Evolutionary conservation across 2,888 invertebrate species (phyloP).

Genomic region (Hirtodrosophila histrioides): DNA sequence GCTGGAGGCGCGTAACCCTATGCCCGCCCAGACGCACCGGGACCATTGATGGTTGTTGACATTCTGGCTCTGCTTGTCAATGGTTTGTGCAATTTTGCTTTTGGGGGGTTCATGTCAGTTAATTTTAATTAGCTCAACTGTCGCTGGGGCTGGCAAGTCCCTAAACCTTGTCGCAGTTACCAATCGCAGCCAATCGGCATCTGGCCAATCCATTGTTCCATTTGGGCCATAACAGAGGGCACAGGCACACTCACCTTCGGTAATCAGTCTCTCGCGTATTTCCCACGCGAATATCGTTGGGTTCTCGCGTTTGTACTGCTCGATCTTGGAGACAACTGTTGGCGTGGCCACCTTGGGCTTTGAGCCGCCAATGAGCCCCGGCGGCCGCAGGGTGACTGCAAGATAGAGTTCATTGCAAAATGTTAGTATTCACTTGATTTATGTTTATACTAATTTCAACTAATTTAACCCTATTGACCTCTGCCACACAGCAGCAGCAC

Average conservation of each 20-base stretch:
- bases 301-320: conserved; percentile 98
- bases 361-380: conserved; percentile 96
- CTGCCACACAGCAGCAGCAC: conserved; percentile 4
- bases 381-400: conserved; percentile 94
- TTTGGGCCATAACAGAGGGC: background rate
- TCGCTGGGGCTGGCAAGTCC: conserved; percentile 10
- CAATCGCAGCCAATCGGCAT: conserved; percentile 1
- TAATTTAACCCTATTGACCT: conserved; percentile 25
- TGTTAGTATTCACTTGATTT: conserved; percentile 18
- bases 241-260: conserved; percentile 91
- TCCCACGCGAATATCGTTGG: conserved; percentile 99
- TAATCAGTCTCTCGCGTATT: conserved; percentile 97
- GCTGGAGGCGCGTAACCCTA: conserved; percentile 29
- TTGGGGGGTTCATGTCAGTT: conserved; percentile 76
- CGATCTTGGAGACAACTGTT: conserved; percentile 98
- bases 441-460: conserved; percentile 6
- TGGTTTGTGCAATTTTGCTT: conserved; percentile 68
- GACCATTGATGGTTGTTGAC: conserved; percentile 34
- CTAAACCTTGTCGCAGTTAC: conserved; percentile 1
- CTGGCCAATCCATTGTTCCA: conserved; percentile 37
- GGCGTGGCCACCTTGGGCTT: conserved; percentile 99
- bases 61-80: conserved; percentile 32
- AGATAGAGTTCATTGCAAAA: conserved; percentile 61
- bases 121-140: conserved; percentile 65
- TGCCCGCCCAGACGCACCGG: conserved; percentile 49